Percentiles rank a stretch among this genome's conserved stretches.
Conservation (phyloP, 1,140 invertebrate species). For the Piezodorus guildinii region DNA sequence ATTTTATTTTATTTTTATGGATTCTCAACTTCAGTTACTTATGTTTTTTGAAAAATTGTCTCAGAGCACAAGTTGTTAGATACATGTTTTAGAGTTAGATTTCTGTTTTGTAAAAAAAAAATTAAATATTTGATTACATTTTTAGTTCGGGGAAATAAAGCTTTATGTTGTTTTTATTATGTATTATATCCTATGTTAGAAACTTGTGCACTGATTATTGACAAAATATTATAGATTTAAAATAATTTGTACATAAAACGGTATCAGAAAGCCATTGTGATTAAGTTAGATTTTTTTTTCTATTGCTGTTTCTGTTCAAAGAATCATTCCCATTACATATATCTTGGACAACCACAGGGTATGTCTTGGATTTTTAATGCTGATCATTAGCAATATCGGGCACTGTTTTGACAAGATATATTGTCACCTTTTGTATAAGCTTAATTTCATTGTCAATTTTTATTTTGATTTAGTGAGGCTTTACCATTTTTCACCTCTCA, state of each 20-base stretch:
- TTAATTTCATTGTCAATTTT: no score
- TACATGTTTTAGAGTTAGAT: neutral
- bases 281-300: no score
- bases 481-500: no score
- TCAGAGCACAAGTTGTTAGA: neutral
- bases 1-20: neutral
- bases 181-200: neutral
- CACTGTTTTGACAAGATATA: no score
- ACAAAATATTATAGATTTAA: neutral
- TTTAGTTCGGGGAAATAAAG: neutral
- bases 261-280: no score
- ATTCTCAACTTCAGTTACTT: conserved; percentile 4
- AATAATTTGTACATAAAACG: neutral
- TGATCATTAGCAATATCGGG: no score
- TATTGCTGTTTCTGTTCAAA: no score
- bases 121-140: neutral
- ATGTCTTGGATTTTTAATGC: no score
- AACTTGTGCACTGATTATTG: conserved; percentile 1
- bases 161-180: neutral
- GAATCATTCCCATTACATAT: no score
- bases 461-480: no score
- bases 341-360: no score
- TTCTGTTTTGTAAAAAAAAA: neutral
- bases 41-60: neutral
- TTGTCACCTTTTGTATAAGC: no score